Evolutionary conservation across 1,140 invertebrate genomes (phyloP), one percentile per base, ranked within the genome.

Genomic region (Maconellicoccus hirsutus): DNA sequence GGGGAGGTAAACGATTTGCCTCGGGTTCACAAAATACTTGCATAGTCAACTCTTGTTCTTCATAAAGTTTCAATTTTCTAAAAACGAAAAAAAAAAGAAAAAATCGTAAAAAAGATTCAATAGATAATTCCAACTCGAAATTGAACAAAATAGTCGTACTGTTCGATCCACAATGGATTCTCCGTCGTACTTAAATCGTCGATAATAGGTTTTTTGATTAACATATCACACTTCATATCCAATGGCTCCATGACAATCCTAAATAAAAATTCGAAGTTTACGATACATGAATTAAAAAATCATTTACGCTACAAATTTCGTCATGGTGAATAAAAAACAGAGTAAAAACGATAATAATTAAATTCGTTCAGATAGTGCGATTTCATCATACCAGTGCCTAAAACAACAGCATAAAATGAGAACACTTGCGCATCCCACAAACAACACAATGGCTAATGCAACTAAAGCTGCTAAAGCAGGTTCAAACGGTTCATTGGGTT

Each of bases 31-130:
- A 92, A 76, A 93, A 93, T 0, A 94, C 91, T 79, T 93, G 91
- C 92, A 94, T 94, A 19, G 91, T 94, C 70, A 94, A 80, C 79
- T 94, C 92, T 79, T 95, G 93, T 77, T 95, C 93, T 78, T 95
- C 93, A 77, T 95, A 94, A 0, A 92, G 84, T 77, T 94, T 89
- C 19, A 93, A 80, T 83, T 93, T 93, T 76, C 88, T 90, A 70
- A 12, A 76, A 78, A 71, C 59, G 74, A 29, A 72, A 71, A 21
- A 69, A 52, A 16, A 59, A 2, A 23, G 16, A 66, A 66, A 23
- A 2, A 25, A 16, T 66, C 61, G 25, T 8, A 66, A 66, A 52
- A 33, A 12, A 33, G n/a, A 19, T 52, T 52, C 6, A 19, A 52
- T 19, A 19, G n/a, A n/a, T n/a, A n/a, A n/a, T 52, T 52, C 6